Base-by-base conservation (phyloP, 2,888 invertebrate species). In the Tanytarsus gracilentus region DNA sequence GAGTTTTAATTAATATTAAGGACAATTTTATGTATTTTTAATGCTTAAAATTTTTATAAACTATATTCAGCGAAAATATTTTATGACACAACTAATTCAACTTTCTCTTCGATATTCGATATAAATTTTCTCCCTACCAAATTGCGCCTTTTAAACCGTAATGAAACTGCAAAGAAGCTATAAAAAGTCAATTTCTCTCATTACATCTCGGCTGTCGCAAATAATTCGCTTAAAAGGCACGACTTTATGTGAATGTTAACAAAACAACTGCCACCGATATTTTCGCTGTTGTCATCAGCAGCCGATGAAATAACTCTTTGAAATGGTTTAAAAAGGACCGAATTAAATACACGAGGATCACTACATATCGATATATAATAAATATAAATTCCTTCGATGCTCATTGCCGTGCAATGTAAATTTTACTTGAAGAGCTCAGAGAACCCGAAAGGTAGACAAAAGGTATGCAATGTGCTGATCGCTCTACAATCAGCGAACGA, bases 201-300 rank as follows among this genome's bases (percentile, higher is more conserved):
- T n/a, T n/a, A n/a, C n/a, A n/a, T n/a, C n/a, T n/a, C n/a, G n/a
- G n/a, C n/a, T n/a, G n/a, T n/a, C n/a, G n/a, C n/a, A n/a, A n/a
- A n/a, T n/a, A n/a, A n/a, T n/a, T n/a, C n/a, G n/a, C n/a, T n/a
- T n/a, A n/a, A n/a, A n/a, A n/a, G n/a, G n/a, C n/a, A 29, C 14
- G 27, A 27, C n/a, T 29, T 51, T 52, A 30, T 52, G 30, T 52
- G 33, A 25, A 52, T 52, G 52, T 52, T 52, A 33, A 55, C 55
- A 55, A 55, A 55, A 55, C 40, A 55, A 55, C 25, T 39, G 40
- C 40, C 55, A 55, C 55, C n/a, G n/a, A n/a, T n/a, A n/a, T n/a
- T n/a, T n/a, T 55, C 39, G 39, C 26, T 55, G 39, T 40, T 55
- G 55, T 55, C 40, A 55, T 40, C 39, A 55, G 4, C 21, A 48